Conservation (phyloP, 2,113 vertebrate genomes). For the Anguilla japonica region DNA sequence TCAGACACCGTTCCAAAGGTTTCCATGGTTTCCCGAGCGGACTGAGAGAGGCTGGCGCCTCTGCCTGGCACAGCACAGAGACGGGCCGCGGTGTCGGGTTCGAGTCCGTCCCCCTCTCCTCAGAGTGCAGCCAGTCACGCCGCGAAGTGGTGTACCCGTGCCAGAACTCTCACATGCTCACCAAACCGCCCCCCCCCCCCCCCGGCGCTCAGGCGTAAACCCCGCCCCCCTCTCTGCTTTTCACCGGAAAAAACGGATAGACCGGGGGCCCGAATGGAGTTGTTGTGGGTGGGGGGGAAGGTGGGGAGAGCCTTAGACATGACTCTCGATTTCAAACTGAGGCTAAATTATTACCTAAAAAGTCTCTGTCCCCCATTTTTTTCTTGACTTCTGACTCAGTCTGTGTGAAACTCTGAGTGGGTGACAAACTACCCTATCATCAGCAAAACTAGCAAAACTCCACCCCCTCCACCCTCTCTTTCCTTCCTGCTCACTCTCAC, state of each 20-base stretch:
- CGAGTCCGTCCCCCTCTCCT: background rate
- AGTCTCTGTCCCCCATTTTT: background rate
- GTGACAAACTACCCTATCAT: background rate
- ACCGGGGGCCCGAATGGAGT: background rate
- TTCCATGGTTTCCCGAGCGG: constrained; percentile 42
- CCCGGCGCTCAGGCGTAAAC: background rate
- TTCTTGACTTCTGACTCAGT: background rate
- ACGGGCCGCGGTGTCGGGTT: background rate
- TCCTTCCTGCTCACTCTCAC: background rate
- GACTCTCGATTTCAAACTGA: background rate
- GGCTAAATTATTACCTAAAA: background rate
- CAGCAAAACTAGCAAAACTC: constrained; percentile 24
- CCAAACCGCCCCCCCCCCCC: background rate
- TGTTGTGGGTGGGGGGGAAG: too few relatives aligned
- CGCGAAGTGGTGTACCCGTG: constrained; percentile 22
- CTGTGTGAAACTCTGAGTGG: background rate
- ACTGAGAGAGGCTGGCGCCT: constrained; percentile 4
- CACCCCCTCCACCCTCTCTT: constrained; percentile 20
- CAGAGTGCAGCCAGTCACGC: background rate
- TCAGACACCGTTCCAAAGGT: constrained; percentile 25
- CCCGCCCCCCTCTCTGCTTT: background rate
- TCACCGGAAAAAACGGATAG: background rate
- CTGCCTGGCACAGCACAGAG: constrained; percentile 2
- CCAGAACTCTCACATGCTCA: constrained; percentile 35
- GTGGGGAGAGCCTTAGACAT: background rate